Conservation (phyloP, 2,797 vertebrate genomes). For the Coregonus ussuriensis region DNA sequence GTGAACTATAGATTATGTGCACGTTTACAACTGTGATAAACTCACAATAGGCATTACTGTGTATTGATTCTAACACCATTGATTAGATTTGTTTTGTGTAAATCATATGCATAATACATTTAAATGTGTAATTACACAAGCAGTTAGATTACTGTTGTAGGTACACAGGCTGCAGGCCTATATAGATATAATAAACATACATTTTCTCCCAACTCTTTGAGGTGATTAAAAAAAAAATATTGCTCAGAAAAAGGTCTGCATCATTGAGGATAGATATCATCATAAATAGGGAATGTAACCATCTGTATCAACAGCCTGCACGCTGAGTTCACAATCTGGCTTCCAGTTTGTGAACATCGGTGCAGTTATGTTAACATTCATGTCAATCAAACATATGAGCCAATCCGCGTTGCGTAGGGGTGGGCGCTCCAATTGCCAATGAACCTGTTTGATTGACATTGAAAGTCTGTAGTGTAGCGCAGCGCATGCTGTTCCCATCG, state of each 20-base stretch:
- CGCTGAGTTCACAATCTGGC: constrained; percentile 7
- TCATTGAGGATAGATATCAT: not conserved
- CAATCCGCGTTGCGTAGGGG: constrained; percentile 62
- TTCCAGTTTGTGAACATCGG: constrained; percentile 6
- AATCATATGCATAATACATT: not conserved
- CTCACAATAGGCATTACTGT: not conserved
- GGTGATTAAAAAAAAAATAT: not conserved
- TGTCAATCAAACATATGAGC: constrained; percentile 35
- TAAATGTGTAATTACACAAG: not conserved
- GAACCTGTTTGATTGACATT: constrained; percentile 75
- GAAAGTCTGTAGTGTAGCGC: constrained; percentile 72
- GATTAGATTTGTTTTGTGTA: not conserved
- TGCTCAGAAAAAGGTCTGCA: constrained; percentile 3
- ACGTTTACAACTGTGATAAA: not conserved
- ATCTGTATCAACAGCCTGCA: constrained; percentile 4
- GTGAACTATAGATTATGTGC: not conserved
- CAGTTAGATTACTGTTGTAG: too few relatives aligned
- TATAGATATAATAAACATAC: too few relatives aligned
- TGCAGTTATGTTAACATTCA: not conserved
- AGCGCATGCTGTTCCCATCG: constrained; percentile 40
- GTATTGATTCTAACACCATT: not conserved
- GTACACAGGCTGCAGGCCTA: too few relatives aligned
- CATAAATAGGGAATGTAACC: constrained; percentile 16
- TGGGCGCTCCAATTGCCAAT: constrained; percentile 64
- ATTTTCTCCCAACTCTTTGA: too few relatives aligned